Base-by-base conservation (phyloP, 2,113 vertebrate genomes). In the Cephalopterus ornatus region DNA sequence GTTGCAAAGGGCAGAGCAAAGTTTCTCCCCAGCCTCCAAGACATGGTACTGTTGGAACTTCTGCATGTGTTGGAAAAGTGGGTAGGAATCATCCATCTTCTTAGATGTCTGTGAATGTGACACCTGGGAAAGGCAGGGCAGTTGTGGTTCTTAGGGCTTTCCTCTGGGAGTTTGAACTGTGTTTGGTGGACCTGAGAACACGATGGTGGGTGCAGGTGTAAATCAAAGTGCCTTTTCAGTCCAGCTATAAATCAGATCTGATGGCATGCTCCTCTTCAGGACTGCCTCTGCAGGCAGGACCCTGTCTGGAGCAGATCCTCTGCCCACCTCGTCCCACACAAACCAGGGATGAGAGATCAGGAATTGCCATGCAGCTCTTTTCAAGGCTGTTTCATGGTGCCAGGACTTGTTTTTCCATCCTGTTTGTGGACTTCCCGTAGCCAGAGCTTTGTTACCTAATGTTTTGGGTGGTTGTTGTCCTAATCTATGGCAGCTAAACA, bases 101-200 rank as follows among this genome's bases (percentile, higher is more conserved):
- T 46, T 2, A 2, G 46, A 5, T 0, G 0, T n/a, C 55, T 24
- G 11, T 59, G 74, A 72, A 56, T 6, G 22, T 58, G 44, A 4
- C 9, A 23, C 12, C 18, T 33, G 59, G 85, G 67, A 62, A 84
- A 80, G 50, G 42, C 27, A 47, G 55, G 72, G 16, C 59, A 58
- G 16, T 32, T 27, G 2, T 12, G 12, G 27, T 50, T 61, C 37
- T 77, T 42, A 20, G 53, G 68, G 21, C 33, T 91, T 71, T 65
- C 3, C 3, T 74, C 7, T 35, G 13, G 32, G 35, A 39, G 59
- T 32, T 44, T 74, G 67, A 70, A 12, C 52, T 67, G 56, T 0
- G 0, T 33, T 62, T 46, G 70, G n/a, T 50, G 39, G 27, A 12
- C 35, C 42, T n/a, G 19, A 70, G n/a, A 75, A 32, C 1, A 62